These are phyloP conservation scores for Germaria angustata DNA, from an alignment of 2,888 invertebrate genomes.

Conservation along the genomic window DNA sequence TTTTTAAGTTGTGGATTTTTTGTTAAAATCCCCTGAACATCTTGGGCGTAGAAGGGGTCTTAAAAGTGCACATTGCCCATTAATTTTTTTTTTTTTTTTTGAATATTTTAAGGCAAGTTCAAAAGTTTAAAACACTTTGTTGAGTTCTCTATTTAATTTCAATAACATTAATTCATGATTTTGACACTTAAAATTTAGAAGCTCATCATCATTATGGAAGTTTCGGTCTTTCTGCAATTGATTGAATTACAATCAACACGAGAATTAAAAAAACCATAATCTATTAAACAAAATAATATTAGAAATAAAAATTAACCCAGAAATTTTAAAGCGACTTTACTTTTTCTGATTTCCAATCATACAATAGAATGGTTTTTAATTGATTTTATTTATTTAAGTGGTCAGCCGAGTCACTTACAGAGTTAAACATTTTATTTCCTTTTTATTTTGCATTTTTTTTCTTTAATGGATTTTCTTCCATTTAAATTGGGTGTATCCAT, in stretches of 20 bases:
- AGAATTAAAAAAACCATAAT: not conserved
- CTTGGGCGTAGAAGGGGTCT: too few species aligned
- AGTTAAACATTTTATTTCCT: slow-evolving; percentile 26
- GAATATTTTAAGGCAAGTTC: not conserved
- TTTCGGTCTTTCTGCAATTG: not conserved
- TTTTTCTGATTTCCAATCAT: not conserved
- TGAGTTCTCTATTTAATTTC: not conserved
- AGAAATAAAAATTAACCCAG: not conserved
- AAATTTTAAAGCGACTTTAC: not conserved
- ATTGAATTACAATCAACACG: not conserved
- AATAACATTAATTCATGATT: not conserved
- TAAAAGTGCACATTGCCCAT: not conserved
- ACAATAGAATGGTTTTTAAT: slow-evolving; percentile 42
- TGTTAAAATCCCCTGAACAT: too few species aligned
- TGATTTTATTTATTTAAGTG: slow-evolving; percentile 41
- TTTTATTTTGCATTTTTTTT: not conserved
- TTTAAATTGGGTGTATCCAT: not conserved
- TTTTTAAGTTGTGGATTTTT: too few species aligned
- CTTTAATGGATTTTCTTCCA: slow-evolving; percentile 25
- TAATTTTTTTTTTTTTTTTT: not conserved
- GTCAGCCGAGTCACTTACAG: slow-evolving; percentile 29
- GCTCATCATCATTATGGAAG: not conserved
- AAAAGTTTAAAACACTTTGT: not conserved
- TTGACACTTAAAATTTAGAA: not conserved
- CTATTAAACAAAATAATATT: not conserved